Base-by-base conservation (phyloP, 2,797 vertebrate genomes). In the Glyptemys insculpta region DNA sequence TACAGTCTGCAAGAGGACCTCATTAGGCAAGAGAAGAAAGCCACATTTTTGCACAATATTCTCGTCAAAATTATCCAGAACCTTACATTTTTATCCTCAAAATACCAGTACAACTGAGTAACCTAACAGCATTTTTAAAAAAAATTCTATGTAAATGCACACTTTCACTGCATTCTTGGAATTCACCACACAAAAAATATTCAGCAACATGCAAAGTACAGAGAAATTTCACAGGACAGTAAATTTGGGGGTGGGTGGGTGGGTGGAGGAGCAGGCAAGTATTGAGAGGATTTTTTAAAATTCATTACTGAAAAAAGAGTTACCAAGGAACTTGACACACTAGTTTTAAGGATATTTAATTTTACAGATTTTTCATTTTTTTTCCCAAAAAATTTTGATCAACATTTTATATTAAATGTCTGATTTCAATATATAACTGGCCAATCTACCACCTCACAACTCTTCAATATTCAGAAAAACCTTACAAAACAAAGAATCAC, bases 81-180 rank as follows among this genome's bases (percentile, higher is more conserved):
- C 29, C 57, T 15, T 31, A 59, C 29, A 59, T 31, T 31, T 59
- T 59, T 31, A 18, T 11, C 19, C 41, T 5, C 37, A 65, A n/a
- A 82, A 87, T n/a, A 79, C 12, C 5, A 52, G 65, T 83, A 21
- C 49, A 47, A 25, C 3, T 29, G 29, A 89, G 19, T 12, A 18
- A 65, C 3, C 5, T 8, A 8, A 57, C 7, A 0, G 0, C 0
- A 47, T 1, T 49, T 65, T 72, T 18, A 15, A 81, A 78, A 12
- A 27, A 68, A 37, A 37, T 4, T 5, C 3, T 18, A 91, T 79
- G 47, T 23, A n/a, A 47, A 83, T 34, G 68, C 5, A 78, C 3
- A 72, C 2, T 23, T 21, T 6, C 0, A 0, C 15, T 31, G 34
- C 74, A 27, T 12, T 6, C 57, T 52, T 44, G 34, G 78, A 92